Evolutionary conservation across 2,888 invertebrate genomes (phyloP), one percentile per base, ranked within the genome.

Genomic region (Yponomeuta plumbellus): DNA sequence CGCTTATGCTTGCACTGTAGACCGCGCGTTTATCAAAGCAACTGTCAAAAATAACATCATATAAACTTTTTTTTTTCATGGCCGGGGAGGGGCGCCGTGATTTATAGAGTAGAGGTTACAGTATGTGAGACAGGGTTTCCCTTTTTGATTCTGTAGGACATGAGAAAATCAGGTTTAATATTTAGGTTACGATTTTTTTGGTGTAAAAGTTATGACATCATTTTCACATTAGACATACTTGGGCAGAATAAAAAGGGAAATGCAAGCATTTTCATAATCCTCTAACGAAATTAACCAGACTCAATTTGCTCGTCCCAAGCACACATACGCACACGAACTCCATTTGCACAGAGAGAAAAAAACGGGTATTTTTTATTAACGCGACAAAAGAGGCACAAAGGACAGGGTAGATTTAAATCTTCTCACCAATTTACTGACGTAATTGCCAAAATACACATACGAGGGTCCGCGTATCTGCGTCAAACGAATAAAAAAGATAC

Each of bases 1-100:
- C 17, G 44, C 44, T 52, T 52, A 52, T 52, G 44, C 44, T 17
- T 17, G 59, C 11, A 59, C 59, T 23, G 11, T 59, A 52, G 44
- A 52, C 21, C 59, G 59, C 22, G 23, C 71, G 73, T 75, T 72
- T 74, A 71, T 75, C 75, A 75, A 66, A 52, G 67, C 17, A 66
- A 67, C 71, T 75, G 75, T 76, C 75, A 73, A 76, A 75, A 76
- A 73, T 75, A 75, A 75, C 75, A 74, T 74, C 76, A 75, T 71
- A 71, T 70, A 71, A 66, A 63, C 58, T 66, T 66, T 66, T 66
- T n/a, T 64, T 64, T 58, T 21, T 58, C 21, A 22, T 34, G 58
- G 22, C 20, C 17, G 44, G 22, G 22, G 22, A 72, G 74, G 73
- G 69, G 69, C 66, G 34, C 63, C 26, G 67, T 74, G 74, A 75